Evolutionary conservation across 2,888 invertebrate genomes (phyloP), one percentile per base, ranked within the genome.

Genomic region (Tuta absoluta): DNA sequence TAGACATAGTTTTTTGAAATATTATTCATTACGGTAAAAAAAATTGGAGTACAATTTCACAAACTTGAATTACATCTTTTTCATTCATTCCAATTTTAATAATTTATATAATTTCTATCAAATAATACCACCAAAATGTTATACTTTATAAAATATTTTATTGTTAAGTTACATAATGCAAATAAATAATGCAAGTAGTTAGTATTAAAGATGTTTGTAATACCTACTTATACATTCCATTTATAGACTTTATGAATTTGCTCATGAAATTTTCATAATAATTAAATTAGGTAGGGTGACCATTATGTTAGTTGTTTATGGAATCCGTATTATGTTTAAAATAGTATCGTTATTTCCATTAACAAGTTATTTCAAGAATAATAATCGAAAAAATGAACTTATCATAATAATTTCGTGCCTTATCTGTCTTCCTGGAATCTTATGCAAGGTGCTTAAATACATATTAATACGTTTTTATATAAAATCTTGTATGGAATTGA

Each of bases 341-440:
- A 88, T 89, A 88, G 83, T 87, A 87, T 86, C 76, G 86, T 76
- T 80, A 84, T 86, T 87, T 87, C 87, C 86, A 82, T 73, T 67
- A 65, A 78, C 76, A 81, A 81, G 1, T 60, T 23, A 41, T 41
- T 59, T 24, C 11, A 60, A 17, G 33, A 60, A 48, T 59, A 59
- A 41, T 59, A 38, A 19, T 38, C 12, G 28, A 49, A 62, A 49
- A 37, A 48, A 62, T 41, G 14, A 49, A 49, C 49, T 49, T 49
- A 49, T 33, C 28, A 51, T 62, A 51, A 53, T 51, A 28, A 48
- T 28, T 61, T 37, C 37, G 58, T 59, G 58, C 59, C 59, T 56
- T 63, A 49, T n/a, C 45, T 23, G 28, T 49, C 48, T 49, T 28
- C 49, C 49, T 60, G 24, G n/a, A 28, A 17, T 33, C 19, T 60